Percentiles rank a stretch among this genome's conserved stretches.
Evolutionary conservation across 1,140 invertebrate species (phyloP).

Genomic region (Stenopsyche tienmushanensis): DNA sequence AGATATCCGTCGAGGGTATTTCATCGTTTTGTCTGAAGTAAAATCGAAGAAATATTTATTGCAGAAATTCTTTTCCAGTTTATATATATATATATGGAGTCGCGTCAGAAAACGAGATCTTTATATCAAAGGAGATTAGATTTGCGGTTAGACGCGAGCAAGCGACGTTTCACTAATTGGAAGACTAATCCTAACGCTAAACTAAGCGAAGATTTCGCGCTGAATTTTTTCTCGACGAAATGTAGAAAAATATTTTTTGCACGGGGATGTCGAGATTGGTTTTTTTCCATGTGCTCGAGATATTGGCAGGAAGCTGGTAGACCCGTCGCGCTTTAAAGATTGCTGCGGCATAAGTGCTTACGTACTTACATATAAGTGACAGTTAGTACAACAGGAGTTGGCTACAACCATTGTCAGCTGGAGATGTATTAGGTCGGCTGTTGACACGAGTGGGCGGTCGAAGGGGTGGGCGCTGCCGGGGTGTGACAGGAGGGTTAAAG

Average conservation of each 20-base stretch:
- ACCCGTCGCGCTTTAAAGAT: neutral
- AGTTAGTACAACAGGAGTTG: slow-evolving; percentile 1
- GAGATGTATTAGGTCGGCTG: slow-evolving; percentile 9
- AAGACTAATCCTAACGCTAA: neutral
- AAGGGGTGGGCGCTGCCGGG: neutral
- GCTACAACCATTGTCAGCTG: slow-evolving; percentile 1
- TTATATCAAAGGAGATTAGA: neutral
- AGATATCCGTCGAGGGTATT: no score
- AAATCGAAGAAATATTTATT: no score
- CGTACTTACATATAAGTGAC: no score
- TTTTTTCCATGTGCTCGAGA: neutral
- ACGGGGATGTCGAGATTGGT: no score
- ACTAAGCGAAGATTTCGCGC: neutral
- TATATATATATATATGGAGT: no score
- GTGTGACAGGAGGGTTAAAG: neutral
- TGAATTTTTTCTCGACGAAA: neutral
- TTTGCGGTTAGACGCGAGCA: neutral
- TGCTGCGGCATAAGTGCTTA: neutral
- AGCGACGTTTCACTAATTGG: neutral
- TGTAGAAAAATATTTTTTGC: no score
- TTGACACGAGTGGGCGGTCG: slow-evolving; percentile 2
- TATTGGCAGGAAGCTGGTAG: neutral
- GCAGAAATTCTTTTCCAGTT: no score
- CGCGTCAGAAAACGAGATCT: no score
- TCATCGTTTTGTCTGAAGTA: no score